phyloP scores from a whole-genome alignment of 1,140 invertebrate species.

The Diplogasteroides magnus region DNA sequence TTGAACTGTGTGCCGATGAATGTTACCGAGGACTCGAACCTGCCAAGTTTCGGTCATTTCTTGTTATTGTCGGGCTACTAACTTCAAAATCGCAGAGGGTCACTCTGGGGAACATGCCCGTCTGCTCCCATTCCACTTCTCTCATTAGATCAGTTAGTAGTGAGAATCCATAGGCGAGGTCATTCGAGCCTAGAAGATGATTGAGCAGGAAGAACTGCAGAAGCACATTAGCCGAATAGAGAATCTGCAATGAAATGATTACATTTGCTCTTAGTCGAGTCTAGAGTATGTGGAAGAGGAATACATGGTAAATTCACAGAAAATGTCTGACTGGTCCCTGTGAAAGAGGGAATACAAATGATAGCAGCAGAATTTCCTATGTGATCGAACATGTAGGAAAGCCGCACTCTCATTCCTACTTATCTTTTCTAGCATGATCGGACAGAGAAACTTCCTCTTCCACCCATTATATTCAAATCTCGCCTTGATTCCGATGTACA shows the following conservation, averaged over 20 bases:
- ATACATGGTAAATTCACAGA: too few species aligned
- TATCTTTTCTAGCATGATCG: not conserved
- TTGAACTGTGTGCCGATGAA: slow-evolving; percentile 54
- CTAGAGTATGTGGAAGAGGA: slow-evolving; percentile 5
- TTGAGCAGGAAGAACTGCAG: slow-evolving; percentile 54
- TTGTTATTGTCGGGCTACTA: not conserved
- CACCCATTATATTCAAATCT: too few species aligned
- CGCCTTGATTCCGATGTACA: slow-evolving; percentile 55
- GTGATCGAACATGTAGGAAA: too few species aligned
- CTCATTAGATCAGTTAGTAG: slow-evolving; percentile 48
- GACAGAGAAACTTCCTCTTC: too few species aligned
- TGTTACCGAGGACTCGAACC: slow-evolving; percentile 54
- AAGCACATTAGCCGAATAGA: slow-evolving; percentile 53
- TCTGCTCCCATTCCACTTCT: slow-evolving; percentile 55
- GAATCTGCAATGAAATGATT: slow-evolving; percentile 44
- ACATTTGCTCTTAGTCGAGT: too few species aligned
- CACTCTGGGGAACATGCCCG: slow-evolving; percentile 54
- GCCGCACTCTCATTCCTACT: too few species aligned
- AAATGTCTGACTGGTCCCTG: not conserved
- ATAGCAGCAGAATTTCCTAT: too few species aligned
- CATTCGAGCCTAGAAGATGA: slow-evolving; percentile 51
- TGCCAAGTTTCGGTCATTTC: slow-evolving; percentile 7
- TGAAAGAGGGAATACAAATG: too few species aligned
- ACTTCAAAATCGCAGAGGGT: slow-evolving; percentile 54
- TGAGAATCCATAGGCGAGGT: slow-evolving; percentile 53